phyloP scores from a whole-genome alignment of 1,140 invertebrate genomes.

The Polypedilum vanderplanki region DNA sequence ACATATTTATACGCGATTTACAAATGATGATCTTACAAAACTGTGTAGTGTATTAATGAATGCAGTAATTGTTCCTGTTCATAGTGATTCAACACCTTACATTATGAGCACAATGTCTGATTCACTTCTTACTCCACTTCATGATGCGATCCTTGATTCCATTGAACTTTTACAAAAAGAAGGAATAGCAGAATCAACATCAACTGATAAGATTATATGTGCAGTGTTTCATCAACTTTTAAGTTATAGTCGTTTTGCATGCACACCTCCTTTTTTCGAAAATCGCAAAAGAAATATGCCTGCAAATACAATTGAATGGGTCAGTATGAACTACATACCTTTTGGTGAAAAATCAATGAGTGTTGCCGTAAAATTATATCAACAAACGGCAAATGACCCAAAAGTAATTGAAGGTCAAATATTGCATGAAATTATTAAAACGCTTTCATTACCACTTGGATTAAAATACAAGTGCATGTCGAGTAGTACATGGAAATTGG shows the following conservation, averaged over 20 bases:
- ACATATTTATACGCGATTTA: slow-evolving; percentile 74
- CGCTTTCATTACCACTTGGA: slow-evolving; percentile 64
- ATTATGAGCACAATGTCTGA: slow-evolving; percentile 67
- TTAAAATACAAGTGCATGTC: slow-evolving; percentile 79
- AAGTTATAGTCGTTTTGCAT: slow-evolving; percentile 65
- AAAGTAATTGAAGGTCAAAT: slow-evolving; percentile 69
- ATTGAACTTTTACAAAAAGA: slow-evolving; percentile 76
- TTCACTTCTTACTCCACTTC: slow-evolving; percentile 68
- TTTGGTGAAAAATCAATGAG: slow-evolving; percentile 79
- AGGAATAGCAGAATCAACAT: slow-evolving; percentile 57
- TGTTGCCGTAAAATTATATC: slow-evolving; percentile 75
- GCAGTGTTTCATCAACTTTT: slow-evolving; percentile 74
- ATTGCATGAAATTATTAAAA: slow-evolving; percentile 66
- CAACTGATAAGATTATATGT: slow-evolving; percentile 63
- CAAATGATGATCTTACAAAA: slow-evolving; percentile 66
- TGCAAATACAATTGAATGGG: slow-evolving; percentile 57
- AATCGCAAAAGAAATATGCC: slow-evolving; percentile 48
- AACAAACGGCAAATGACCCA: slow-evolving; percentile 66
- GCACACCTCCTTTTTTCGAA: slow-evolving; percentile 59
- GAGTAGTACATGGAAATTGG: slow-evolving; percentile 78
- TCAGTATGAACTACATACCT: slow-evolving; percentile 80
- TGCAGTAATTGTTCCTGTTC: slow-evolving; percentile 71
- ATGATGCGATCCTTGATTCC: slow-evolving; percentile 72
- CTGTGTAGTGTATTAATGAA: slow-evolving; percentile 71
- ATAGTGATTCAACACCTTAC: slow-evolving; percentile 74